These are phyloP conservation scores for Galeopterus variegatus DNA, from an alignment of 2,113 vertebrate genomes.

Conservation along the genomic window DNA sequence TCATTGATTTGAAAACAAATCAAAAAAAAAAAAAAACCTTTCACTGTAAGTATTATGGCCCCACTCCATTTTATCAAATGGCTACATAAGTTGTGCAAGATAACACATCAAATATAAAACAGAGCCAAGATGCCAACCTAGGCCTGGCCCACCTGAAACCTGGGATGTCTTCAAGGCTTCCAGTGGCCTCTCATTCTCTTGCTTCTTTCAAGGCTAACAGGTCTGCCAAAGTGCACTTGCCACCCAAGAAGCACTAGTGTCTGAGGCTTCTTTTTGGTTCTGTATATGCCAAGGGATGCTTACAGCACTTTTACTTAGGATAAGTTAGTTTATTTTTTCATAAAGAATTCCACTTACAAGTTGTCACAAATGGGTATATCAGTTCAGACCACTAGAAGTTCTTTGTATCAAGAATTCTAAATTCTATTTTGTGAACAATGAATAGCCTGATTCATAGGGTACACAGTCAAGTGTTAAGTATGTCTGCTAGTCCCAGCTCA, in stretches of 20 bases:
- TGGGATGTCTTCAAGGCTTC: background rate
- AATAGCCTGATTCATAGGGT: background rate
- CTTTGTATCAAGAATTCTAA: conserved; percentile 50
- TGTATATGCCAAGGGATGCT: background rate
- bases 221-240: background rate
- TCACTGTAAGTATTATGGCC: background rate
- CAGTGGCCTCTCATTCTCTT: background rate
- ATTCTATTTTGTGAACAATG: background rate
- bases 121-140: background rate
- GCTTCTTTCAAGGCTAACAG: background rate
- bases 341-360: background rate
- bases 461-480: background rate
- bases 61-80: background rate
- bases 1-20: background rate
- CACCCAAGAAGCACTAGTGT: background rate
- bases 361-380: background rate
- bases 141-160: background rate
- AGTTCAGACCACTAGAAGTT: background rate
- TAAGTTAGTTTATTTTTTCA: background rate
- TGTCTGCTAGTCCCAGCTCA: background rate
- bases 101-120: background rate
- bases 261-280: background rate
- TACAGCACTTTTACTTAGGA: background rate
- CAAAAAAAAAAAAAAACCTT: background rate
- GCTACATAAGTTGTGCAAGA: background rate